Evolutionary conservation across 2,113 vertebrate genomes (phyloP), one percentile per base, ranked within the genome.

Genomic region (Elachura formosa): DNA sequence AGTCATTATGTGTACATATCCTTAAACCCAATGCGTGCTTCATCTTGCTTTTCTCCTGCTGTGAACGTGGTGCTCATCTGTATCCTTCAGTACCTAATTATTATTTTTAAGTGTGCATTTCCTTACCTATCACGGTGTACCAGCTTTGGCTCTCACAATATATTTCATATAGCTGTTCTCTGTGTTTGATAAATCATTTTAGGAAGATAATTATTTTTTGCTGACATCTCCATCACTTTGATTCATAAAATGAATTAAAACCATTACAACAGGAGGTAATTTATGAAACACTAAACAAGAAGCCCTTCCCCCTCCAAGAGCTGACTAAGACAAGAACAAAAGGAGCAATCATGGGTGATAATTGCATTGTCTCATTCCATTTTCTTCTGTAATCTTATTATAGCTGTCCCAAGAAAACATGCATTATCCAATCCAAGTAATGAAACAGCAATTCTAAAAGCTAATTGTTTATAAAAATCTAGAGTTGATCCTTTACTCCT

Each of bases 231-330:
- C 36, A 81, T 56, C 48, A 36, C 56, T 87, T 91, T 49, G 46
- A 75, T 56, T 74, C n/a, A n/a, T 48, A 36, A 59, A 84, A 84
- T 68, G 36, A 94, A 89, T 67, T 81, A 71, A 92, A 89, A 38
- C 52, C 61, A 68, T 61, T 83, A 68, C 25, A 83, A 64, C 36
- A 75, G 69, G 81, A 94, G 43, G 12, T 67, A 82, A 89, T 87
- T 95, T 81, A 96, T 93, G 87, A 89, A 87, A 51, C 31, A 45
- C 59, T 89, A 84, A 94, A 95, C 77, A 89, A 81, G 69, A 89
- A 87, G 17, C 33, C 16, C 29, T 77, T 77, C 68, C 31, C 23
- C 28, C 28, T 3, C 64, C 51, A 84, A 55, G 58, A 95, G 55
- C 12, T 61, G 80, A 77, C 69, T 77, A 46, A 84, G 68, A 66